Percentiles rank a stretch among this genome's conserved stretches.
Conservation (phyloP, 2,113 vertebrate genomes). For the Pheucticus melanocephalus region DNA sequence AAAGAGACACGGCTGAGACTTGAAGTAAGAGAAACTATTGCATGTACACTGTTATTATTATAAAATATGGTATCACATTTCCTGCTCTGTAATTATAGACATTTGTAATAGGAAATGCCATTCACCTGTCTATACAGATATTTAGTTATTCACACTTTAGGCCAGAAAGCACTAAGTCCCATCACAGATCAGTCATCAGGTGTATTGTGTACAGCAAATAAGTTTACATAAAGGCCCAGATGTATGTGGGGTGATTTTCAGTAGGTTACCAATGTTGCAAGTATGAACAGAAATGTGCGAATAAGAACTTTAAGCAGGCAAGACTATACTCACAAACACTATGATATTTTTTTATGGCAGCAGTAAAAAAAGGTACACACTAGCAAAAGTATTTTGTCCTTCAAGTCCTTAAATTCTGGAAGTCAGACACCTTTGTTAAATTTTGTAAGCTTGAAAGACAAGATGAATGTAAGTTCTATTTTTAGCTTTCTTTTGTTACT, state of each 20-base stretch:
- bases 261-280: background rate
- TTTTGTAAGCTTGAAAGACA: background rate
- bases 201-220: background rate
- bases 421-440: background rate
- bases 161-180: background rate
- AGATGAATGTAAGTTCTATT: background rate
- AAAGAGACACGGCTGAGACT: fast-evolving
- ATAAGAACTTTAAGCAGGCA: background rate
- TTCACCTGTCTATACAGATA: background rate
- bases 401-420: background rate
- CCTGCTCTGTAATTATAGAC: background rate
- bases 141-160: background rate
- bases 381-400: background rate
- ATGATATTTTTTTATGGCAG: background rate
- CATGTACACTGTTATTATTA: background rate
- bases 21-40: background rate
- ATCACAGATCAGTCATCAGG: background rate
- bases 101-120: background rate
- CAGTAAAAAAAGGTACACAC: background rate
- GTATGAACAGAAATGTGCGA: background rate
- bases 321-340: background rate
- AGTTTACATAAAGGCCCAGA: background rate
- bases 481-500: background rate
- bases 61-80: background rate
- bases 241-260: background rate